Percentiles rank a stretch among this genome's conserved stretches.
phyloP scores from a whole-genome alignment of 2,888 invertebrate species.

The Clunio marinus region DNA sequence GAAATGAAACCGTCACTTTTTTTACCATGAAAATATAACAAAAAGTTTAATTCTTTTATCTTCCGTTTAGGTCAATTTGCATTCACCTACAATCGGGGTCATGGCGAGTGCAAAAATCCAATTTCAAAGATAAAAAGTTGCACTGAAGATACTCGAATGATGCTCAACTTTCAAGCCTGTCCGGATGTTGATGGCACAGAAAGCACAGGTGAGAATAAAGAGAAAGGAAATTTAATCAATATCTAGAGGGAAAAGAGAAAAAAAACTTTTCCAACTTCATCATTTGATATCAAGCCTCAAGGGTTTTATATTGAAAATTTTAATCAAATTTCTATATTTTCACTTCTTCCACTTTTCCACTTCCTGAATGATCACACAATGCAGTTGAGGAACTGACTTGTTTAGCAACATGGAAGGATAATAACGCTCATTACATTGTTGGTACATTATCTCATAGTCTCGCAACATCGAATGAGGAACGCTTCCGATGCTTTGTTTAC shows the following conservation, averaged over 20 bases:
- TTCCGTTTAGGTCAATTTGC: slow-evolving; percentile 21
- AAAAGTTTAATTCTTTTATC: not conserved
- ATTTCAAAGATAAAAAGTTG: slow-evolving; percentile 76
- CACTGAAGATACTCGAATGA: slow-evolving; percentile 73
- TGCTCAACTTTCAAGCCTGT: slow-evolving; percentile 79
- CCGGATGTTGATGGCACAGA: slow-evolving; percentile 73
- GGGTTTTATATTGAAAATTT: slow-evolving; percentile 15
- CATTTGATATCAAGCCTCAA: not conserved
- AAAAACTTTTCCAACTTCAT: not conserved
- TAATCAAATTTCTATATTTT: slow-evolving; percentile 29
- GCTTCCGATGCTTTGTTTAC: slow-evolving; percentile 85
- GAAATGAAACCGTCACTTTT: not conserved
- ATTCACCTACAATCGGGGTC: slow-evolving; percentile 51
- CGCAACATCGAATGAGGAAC: slow-evolving; percentile 77
- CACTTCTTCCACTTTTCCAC: not conserved
- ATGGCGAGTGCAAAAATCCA: slow-evolving; percentile 70
- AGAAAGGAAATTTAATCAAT: not conserved
- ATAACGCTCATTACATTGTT: slow-evolving; percentile 71
- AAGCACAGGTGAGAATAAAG: slow-evolving; percentile 62
- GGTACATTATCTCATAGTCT: slow-evolving; percentile 73
- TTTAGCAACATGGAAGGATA: slow-evolving; percentile 79
- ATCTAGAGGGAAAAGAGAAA: not conserved
- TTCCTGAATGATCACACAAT: not conserved
- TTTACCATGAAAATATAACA: not conserved
- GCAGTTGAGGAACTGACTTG: slow-evolving; percentile 77